Conservation (phyloP, 2,797 vertebrate species). For the Sphenopsis melanotis region DNA sequence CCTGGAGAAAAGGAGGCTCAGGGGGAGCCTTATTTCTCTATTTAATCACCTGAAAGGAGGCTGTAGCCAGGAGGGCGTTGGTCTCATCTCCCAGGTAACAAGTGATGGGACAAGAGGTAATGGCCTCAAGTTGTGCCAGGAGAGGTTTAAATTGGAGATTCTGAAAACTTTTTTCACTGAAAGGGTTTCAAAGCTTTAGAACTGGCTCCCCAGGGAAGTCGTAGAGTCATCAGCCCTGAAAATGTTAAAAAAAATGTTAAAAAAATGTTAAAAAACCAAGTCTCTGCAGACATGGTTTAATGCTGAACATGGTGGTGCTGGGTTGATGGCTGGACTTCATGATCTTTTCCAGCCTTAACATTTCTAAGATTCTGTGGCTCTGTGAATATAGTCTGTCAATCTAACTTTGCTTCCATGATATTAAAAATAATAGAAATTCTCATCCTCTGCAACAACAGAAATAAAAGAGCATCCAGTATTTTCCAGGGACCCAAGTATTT, state of each 20-base stretch:
- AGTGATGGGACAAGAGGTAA: not conserved
- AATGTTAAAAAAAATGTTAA: not conserved
- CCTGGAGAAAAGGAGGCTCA: not conserved
- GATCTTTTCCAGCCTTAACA: not conserved
- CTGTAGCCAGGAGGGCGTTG: rapidly evolving
- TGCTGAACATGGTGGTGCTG: not conserved
- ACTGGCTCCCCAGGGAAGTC: not conserved
- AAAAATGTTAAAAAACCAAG: not conserved
- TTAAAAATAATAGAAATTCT: not conserved
- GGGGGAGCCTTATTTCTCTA: rapidly evolving
- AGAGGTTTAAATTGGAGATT: not conserved
- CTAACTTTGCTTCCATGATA: not conserved
- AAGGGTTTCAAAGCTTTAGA: not conserved
- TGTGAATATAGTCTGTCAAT: not conserved
- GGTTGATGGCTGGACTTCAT: not conserved
- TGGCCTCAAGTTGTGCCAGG: no score
- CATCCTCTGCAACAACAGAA: not conserved
- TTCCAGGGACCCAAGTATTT: not conserved
- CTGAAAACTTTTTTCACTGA: not conserved
- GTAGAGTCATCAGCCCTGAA: not conserved
- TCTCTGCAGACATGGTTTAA: not conserved
- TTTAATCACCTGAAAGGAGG: rapidly evolving
- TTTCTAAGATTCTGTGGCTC: not conserved
- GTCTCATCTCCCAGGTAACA: rapidly evolving
- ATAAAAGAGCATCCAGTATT: not conserved